Evolutionary conservation across 2,888 invertebrate genomes (phyloP), one percentile per base, ranked within the genome.

Genomic region (Pristionchus entomophagus): DNA sequence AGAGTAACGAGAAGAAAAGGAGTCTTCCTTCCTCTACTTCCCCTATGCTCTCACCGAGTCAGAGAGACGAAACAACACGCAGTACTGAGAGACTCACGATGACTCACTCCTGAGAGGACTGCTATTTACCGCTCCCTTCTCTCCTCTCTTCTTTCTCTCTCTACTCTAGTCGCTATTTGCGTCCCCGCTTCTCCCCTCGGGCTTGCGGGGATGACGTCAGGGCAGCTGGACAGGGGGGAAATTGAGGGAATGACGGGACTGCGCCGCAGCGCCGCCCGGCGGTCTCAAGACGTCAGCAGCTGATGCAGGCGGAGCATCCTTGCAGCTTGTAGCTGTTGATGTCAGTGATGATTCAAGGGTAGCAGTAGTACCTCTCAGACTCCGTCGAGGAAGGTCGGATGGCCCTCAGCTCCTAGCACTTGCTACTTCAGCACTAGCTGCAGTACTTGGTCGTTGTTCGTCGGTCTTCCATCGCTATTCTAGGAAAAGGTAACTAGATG

Each of bases 121-220:
- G 2, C 29, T 45, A 2, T n/a, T n/a, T 78, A 17, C 51, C 77
- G 45, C n/a, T 38, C 38, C 49, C 78, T 29, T 17, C 49, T 81
- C 56, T 86, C 86, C 51, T 49, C 56, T 59, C 77, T 32, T 26
- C 69, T 26, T 35, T 45, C 45, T 59, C 77, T 62, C 62, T 62
- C 77, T 14, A 35, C 26, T 82, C 73, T 29, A 35, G 4, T 32
- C 62, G 56, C 26, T 26, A 35, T 45, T 56, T 65, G 69, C 51
- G 26, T 45, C 62, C 82, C 35, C 53, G 38, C 53, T 85, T 73
- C 84, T 41, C 65, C 82, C 53, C 81, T 32, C 38, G 32, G 22
- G 62, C 29, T 29, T 19, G 38, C 32, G 10, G n/a, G n/a, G 26
- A 73, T 41, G 41, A 41, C 73, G 73, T 41, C 73, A 41, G 35